Percentiles rank a stretch among this genome's conserved stretches.
Conservation (phyloP, 2,888 invertebrate genomes). For the Drosophila mimica region DNA sequence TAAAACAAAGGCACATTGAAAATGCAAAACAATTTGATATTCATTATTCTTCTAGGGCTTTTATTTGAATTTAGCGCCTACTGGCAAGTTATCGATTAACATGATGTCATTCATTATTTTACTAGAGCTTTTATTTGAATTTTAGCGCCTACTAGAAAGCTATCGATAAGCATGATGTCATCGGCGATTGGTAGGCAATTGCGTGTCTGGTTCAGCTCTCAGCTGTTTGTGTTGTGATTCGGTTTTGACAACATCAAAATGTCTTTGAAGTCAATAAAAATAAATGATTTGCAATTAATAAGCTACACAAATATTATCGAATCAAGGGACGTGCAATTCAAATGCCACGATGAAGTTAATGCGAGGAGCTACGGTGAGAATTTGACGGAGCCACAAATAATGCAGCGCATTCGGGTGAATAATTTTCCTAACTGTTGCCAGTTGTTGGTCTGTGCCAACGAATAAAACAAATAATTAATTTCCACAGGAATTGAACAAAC, state of each 20-base stretch:
- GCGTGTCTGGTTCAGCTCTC: constrained; percentile 5
- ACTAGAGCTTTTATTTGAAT: constrained; percentile 1
- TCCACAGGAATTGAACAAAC: constrained; percentile 75
- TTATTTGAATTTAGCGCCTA: constrained; percentile 5
- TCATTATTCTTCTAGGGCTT: not conserved
- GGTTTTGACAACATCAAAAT: constrained; percentile 19
- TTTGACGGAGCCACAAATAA: constrained; percentile 19
- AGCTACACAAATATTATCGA: constrained; percentile 3
- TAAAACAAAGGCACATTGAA: constrained; percentile 44
- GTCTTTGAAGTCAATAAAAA: constrained; percentile 29
- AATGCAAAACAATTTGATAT: constrained; percentile 23
- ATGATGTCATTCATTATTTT: not conserved
- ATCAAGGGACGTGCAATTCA: constrained; percentile 6
- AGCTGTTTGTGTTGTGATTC: constrained; percentile 20
- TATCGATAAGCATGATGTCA: constrained; percentile 22
- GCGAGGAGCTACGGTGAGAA: constrained; percentile 53
- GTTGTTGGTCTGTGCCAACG: not conserved
- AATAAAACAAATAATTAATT: not conserved
- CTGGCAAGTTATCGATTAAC: constrained; percentile 19
- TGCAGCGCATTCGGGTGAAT: constrained; percentile 49
- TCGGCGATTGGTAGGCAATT: not conserved
- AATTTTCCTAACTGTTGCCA: not conserved
- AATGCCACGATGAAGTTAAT: constrained; percentile 18
- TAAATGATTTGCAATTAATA: constrained; percentile 7
- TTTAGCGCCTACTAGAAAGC: not conserved